Percentiles rank a stretch among this genome's conserved stretches.
Conservation (phyloP, 2,888 invertebrate species). For the Trichopoda pennipes region DNA sequence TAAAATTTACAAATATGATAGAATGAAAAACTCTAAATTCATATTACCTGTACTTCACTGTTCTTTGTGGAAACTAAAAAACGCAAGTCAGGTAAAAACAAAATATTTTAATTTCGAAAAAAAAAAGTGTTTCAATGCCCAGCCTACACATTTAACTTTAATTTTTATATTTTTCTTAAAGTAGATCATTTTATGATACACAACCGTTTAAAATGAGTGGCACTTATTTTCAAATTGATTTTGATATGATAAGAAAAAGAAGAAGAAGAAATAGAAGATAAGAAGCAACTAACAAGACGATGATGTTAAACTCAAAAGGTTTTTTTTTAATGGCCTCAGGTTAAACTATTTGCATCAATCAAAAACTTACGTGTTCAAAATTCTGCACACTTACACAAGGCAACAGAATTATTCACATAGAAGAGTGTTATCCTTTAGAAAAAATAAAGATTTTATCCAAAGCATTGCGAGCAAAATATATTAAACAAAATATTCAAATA, state of each 20-base stretch:
- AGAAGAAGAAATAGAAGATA: background rate
- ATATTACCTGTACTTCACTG: too few relatives aligned
- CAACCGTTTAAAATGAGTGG: conserved; percentile 27
- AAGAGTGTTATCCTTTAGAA: too few relatives aligned
- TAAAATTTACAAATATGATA: too few relatives aligned
- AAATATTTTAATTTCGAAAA: background rate
- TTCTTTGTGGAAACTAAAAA: too few relatives aligned
- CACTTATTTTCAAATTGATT: conserved; percentile 22
- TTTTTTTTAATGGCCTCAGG: conserved; percentile 14
- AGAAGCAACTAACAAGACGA: conserved; percentile 16
- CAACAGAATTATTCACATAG: conserved; percentile 6
- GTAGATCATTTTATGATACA: conserved; percentile 21
- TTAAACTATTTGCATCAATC: conserved; percentile 24
- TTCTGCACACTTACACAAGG: background rate
- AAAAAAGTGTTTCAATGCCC: conserved; percentile 10
- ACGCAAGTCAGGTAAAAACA: too few relatives aligned
- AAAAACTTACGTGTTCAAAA: background rate
- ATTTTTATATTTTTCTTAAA: background rate
- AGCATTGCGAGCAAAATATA: too few relatives aligned
- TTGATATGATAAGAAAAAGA: conserved; percentile 21
- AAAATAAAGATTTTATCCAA: too few relatives aligned
- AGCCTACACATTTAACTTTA: conserved; percentile 37
- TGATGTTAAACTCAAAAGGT: too few relatives aligned
- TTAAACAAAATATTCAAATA: too few relatives aligned
- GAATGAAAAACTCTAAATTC: too few relatives aligned